Evolutionary conservation across 2,113 vertebrate species (phyloP), one percentile per base, ranked within the genome.

Genomic region (Erythrolamprus reginae): DNA sequence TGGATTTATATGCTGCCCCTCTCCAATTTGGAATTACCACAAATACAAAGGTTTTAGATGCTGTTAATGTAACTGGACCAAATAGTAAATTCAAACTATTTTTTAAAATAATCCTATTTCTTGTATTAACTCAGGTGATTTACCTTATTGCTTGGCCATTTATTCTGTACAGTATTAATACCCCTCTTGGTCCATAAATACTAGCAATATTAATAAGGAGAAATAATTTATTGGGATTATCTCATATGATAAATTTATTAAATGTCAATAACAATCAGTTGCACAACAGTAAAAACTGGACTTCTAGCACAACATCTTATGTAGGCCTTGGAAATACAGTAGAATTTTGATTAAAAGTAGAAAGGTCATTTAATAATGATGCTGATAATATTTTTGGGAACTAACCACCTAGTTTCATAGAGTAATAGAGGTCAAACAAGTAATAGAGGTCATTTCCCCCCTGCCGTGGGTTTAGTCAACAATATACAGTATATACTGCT

Each of bases 381-480:
- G 33, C 33, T 42, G 70, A 77, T 77, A 21, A 77, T 38, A 3
- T 21, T 77, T 77, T 38, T 38, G 5, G 45, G 42, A 84, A 47
- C 45, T 84, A 47, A 48, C 26, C 82, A 48, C 45, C 45, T 24
- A 10, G 45, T 26, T 84, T 47, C 82, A 84, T 42, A 77, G 70
- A 38, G 33, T 77, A 77, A 77, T 77, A 77, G 65, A 77, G 19
- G 33, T 77, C n/a, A 77, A 77, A 77, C 6, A 77, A 19, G n/a
- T 77, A 77, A 38, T 38, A 21, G 17, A 77, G 95, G 94, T 93
- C 93, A 93, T 94, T 93, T 96, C 94, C 93, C 92, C 92, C 93
- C 92, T 83, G 90, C 56, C 85, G 94, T 93, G 96, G 95, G 94
- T 96, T 94, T 96, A 97, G 95, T 96, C 96, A 96, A 96, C 92